Evolutionary conservation across 2,113 vertebrate genomes (phyloP).

Genomic region (Corydoras maculifer): DNA sequence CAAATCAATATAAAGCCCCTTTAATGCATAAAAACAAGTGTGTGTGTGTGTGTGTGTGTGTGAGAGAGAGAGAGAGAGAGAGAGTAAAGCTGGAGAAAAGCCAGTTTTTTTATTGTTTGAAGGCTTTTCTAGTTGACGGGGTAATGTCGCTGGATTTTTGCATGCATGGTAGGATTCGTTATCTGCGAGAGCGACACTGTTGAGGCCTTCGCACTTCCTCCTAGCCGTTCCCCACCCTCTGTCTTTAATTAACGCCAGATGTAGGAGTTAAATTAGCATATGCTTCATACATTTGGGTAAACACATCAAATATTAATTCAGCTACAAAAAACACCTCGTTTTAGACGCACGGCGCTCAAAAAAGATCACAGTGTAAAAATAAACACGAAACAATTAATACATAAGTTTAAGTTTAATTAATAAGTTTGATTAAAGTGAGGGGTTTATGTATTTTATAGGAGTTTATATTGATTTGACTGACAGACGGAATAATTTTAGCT

Average conservation of each 20-base stretch:
- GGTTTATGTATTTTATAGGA: no score
- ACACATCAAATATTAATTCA: conserved; percentile 56
- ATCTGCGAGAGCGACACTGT: conserved; percentile 37
- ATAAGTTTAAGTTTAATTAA: no score
- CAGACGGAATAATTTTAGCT: no score
- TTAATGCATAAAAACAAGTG: no score
- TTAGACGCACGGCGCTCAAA: no score
- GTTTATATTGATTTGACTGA: no score
- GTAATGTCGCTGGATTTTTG: conserved; percentile 30
- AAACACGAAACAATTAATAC: no score
- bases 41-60: no score
- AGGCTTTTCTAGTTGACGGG: conserved; percentile 3
- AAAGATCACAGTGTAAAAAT: no score
- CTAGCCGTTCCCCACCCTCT: conserved; percentile 60
- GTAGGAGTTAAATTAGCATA: conserved; percentile 66
- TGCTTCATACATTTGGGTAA: conserved; percentile 64
- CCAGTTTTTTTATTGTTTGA: conserved; percentile 1
- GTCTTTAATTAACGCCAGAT: conserved; percentile 70
- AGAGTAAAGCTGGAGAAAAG: neutral
- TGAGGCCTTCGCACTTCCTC: conserved; percentile 57
- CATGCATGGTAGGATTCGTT: conserved; percentile 47
- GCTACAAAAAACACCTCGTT: no score
- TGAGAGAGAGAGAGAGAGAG: neutral
- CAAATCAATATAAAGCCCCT: no score
- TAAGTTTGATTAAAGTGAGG: no score